Evolutionary conservation across 1,140 invertebrate genomes (phyloP).

Genomic region (Ceratina japonica): DNA sequence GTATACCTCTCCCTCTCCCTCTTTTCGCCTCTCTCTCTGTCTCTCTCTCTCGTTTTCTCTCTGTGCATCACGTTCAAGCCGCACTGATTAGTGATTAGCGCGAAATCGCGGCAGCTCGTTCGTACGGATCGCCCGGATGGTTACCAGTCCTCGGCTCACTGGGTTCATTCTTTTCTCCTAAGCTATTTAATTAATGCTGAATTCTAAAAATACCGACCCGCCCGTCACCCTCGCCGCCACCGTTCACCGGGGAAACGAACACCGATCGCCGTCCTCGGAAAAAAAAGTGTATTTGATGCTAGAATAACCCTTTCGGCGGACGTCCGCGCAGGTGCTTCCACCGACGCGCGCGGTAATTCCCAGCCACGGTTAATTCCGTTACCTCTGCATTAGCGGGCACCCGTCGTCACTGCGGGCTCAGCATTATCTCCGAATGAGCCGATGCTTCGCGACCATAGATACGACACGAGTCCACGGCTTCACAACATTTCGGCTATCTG

Average conservation of each 20-base stretch:
- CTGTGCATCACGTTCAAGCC: conserved; percentile 49
- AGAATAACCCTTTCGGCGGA: conserved; percentile 37
- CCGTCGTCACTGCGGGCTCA: too few relatives aligned
- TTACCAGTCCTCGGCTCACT: conserved; percentile 65
- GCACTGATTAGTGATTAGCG: conserved; percentile 67
- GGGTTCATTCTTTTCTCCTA: conserved; percentile 63
- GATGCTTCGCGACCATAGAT: too few relatives aligned
- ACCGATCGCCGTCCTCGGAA: conserved; percentile 11
- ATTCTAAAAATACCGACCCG: conserved; percentile 63
- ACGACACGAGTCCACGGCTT: too few relatives aligned
- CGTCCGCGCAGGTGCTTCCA: not conserved
- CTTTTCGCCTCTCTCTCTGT: conserved; percentile 15
- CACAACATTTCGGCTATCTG: too few relatives aligned
- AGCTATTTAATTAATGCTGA: conserved; percentile 67
- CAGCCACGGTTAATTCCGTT: too few relatives aligned
- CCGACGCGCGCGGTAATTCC: not conserved
- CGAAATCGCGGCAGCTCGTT: conserved; percentile 63
- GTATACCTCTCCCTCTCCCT: conserved; percentile 16
- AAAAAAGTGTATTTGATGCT: conserved; percentile 57
- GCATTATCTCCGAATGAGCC: too few relatives aligned
- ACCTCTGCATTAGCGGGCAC: not conserved
- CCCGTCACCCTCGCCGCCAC: not conserved
- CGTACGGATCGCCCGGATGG: conserved; percentile 62
- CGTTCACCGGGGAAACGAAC: conserved; percentile 48
- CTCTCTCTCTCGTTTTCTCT: conserved; percentile 21